Base-by-base conservation (phyloP, 2,888 invertebrate species). In the Gnatocerus cornutus region DNA sequence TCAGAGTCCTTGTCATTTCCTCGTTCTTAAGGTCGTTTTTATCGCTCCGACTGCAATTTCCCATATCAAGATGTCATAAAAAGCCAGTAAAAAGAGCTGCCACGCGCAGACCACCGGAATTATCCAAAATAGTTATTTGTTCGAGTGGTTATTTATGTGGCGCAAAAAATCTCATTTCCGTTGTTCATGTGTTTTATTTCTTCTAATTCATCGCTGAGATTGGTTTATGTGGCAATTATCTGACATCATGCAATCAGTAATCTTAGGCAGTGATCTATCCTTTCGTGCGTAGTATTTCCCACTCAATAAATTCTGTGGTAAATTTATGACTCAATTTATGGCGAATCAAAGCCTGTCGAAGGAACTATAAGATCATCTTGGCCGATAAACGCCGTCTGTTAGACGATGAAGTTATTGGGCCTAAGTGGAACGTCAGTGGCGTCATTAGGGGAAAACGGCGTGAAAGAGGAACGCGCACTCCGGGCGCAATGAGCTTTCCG, bases 261-360 rank as follows among this genome's bases (percentile, higher is more conserved):
- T 75, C 75, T 71, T 29, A 63, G 61, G 9, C 39, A 29, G 62
- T 70, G 62, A 70, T 70, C 66, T 61, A 70, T 70, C 69, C 69
- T 64, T 65, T 65, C 69, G 69, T 70, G 69, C 61, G 61, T 66
- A 41, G 55, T 48, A 50, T 68, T 74, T 71, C 68, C 64, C 73
- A 72, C 73, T 69, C 75, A 68, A 72, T 76, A 73, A 75, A 76
- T 74, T 74, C 72, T 48, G 59, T 68, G 21, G 59, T 62, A 70
- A 77, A 77, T 79, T 78, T 79, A 79, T 78, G 68, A 74, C 75
- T 75, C 78, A 78, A 78, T 79, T 79, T 77, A 70, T 73, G 74
- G 76, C 63, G 74, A 78, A 77, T 79, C 77, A 78, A 74, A 74
- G 66, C 66, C 55, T 66, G 77, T 77, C 78, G 76, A 73, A 75